Evolutionary conservation across 2,888 invertebrate genomes (phyloP), one percentile per base, ranked within the genome.

Genomic region (Drosophila buzzatii): DNA sequence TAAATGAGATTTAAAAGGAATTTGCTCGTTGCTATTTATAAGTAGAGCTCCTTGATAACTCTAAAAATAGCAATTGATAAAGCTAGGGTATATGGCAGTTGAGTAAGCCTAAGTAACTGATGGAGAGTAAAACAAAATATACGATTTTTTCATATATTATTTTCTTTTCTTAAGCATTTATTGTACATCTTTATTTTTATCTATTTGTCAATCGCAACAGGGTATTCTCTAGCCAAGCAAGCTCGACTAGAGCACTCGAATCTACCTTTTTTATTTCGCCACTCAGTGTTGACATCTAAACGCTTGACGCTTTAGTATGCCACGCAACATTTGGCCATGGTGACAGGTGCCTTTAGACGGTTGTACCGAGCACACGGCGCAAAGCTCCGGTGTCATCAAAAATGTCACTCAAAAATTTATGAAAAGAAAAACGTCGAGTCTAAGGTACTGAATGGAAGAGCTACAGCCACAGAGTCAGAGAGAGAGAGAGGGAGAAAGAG

Each of bases 351-450:
- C 90, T 88, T 90, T 88, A 82, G 90, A 85, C 82, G 82, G 76
- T 60, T 60, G 55, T 47, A 49, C 44, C 61, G 51, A 61, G 71
- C 57, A 76, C 72, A 76, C 62, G 75, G 77, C 78, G 73, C 82
- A 90, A 89, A 85, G 82, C 85, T 83, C 83, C 68, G 70, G 76
- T 90, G 91, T 91, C 91, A 90, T 91, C 89, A 91, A 91, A 90
- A 89, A 74, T 91, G 87, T 91, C 91, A 91, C 91, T 91, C 85
- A 91, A 85, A 91, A 82, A 91, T 91, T 81, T 84, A 90, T 89
- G 91, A 89, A 90, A 90, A 75, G 70, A 78, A 77, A 69, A 79
- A 69, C 79, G 90, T 76, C 75, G 73, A 85, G 88, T 85, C 79
- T 63, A 70, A 70, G 53, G 47, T 33, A 10, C 16, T 41, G 37